Base-by-base conservation (phyloP, 2,113 vertebrate genomes). In the Pedetes capensis region DNA sequence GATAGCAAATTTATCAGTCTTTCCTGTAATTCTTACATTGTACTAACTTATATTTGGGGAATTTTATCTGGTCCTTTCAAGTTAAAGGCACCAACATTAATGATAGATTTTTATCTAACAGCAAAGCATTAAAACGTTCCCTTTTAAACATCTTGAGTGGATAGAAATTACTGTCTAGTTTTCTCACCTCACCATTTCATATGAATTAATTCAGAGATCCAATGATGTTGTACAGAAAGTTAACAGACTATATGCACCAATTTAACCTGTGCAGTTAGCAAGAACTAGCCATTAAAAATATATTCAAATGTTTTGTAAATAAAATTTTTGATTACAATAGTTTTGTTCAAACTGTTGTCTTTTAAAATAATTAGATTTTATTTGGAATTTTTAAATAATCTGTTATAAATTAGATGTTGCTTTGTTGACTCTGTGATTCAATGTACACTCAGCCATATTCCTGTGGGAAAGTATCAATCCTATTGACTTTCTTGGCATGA, bases 371-470 rank as follows among this genome's bases (percentile, higher is more conserved):
- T 63, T 97, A 96, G 78, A 87, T 64, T 91, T 80, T 66, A 72
- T 87, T 97, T 97, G 72, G 88, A 94, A 93, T 97, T 96, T 84
- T 82, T 95, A 96, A 97, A 71, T 91, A 93, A 95, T 66, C 80
- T 96, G 96, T 97, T 83, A 78, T 55, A 81, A 97, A 69, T 96
- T 96, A 92, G 74, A 90, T 96, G 82, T 96, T 96, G 63, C 86
- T 96, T 97, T 93, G 14, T 96, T 87, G 37, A 97, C 75, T 96
- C 34, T 91, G 88, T 97, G 94, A 96, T 95, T 95, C 95, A 97
- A 83, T n/a, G 69, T 95, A 90, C 66, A 96, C 96, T 97, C 97
- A 97, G 97, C 96, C 94, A 92, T 6, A 20, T 96, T 97, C 93
- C 94, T 96, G 71, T 89, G 94, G 88, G 96, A 44, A 96, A 96